Evolutionary conservation across 2,113 vertebrate species (phyloP).

Genomic region (Rostratula benghalensis): DNA sequence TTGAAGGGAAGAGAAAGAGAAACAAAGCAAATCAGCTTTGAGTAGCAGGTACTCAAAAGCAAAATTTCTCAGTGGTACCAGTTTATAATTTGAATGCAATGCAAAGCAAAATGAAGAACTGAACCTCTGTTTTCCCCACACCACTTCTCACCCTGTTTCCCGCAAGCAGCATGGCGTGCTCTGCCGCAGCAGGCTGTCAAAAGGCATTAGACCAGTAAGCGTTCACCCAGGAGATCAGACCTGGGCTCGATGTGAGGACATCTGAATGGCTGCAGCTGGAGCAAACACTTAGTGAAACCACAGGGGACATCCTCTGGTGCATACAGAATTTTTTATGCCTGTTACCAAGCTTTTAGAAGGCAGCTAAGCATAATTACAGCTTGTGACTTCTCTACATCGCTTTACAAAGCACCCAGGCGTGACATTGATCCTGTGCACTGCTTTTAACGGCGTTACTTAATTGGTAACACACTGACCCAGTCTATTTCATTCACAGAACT

Average conservation of each 20-base stretch:
- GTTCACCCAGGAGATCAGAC: accelerated
- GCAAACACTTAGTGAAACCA: not conserved
- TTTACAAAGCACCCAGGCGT: accelerated
- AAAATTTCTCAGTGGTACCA: not conserved
- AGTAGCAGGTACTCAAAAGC: not conserved
- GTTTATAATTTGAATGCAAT: not conserved
- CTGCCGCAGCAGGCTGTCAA: not conserved
- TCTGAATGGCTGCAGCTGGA: not conserved
- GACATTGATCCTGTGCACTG: not conserved
- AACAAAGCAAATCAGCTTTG: not conserved
- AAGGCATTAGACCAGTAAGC: not conserved
- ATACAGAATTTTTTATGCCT: not conserved
- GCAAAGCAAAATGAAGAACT: not conserved
- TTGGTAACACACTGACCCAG: not conserved
- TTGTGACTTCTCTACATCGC: not conserved
- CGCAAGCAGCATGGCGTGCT: accelerated
- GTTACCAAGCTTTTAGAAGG: not conserved
- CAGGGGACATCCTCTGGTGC: not conserved
- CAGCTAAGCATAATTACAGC: not conserved
- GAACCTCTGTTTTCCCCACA: accelerated
- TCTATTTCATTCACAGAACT: not conserved
- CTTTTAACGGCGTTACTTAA: not conserved
- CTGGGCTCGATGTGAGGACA: not conserved
- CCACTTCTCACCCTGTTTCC: not conserved
- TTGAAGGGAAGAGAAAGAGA: not conserved